Conservation (phyloP, 1,140 invertebrate species). For the Dryas iulia region DNA sequence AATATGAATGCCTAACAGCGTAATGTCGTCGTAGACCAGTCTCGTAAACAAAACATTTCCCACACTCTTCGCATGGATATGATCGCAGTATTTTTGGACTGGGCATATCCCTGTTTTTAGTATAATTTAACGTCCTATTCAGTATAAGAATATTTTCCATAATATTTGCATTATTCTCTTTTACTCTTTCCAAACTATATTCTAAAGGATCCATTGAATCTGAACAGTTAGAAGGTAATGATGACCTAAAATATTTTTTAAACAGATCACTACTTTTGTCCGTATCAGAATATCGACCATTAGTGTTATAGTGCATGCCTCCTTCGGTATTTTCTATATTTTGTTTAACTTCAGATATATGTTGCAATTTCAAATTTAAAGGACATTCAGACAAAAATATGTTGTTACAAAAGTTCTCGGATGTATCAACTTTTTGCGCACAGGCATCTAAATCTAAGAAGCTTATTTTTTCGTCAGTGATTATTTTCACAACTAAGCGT, state of each 20-base stretch:
- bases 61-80: conserved; percentile 63
- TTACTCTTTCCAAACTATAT: conserved; percentile 70
- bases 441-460: conserved; percentile 60
- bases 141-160: conserved; percentile 76
- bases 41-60: conserved; percentile 71
- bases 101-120: conserved; percentile 66
- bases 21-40: conserved; percentile 64
- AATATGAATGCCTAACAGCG: conserved; percentile 49
- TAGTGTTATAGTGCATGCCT: neutral
- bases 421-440: conserved; percentile 41
- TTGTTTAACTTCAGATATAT: neutral
- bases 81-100: conserved; percentile 54
- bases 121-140: conserved; percentile 69
- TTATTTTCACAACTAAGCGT: conserved; percentile 60
- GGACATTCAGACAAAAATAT: neutral
- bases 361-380: neutral
- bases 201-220: conserved; percentile 56
- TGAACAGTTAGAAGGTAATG: conserved; percentile 14
- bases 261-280: neutral
- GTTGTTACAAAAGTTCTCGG: neutral
- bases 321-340: neutral
- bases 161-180: conserved; percentile 71
- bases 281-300: neutral
- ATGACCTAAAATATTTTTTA: neutral
- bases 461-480: conserved; percentile 46